Evolutionary conservation across 2,888 invertebrate genomes (phyloP).

Genomic region (Rhamphomyia laevipes): DNA sequence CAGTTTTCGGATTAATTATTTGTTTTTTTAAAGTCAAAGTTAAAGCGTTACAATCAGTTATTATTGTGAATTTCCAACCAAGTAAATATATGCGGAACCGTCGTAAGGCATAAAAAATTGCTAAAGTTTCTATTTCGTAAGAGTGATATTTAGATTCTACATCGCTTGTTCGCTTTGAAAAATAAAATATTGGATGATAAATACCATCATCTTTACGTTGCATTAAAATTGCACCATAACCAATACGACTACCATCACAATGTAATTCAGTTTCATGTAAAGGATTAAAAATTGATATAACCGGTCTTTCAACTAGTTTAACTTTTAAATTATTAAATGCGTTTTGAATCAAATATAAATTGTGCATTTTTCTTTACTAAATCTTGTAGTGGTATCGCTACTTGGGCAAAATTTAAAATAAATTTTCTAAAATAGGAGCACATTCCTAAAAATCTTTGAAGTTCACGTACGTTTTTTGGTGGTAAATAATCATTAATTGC

Average conservation of each 20-base stretch:
- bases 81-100: conserved; percentile 18
- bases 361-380: too few species aligned
- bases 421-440: too few species aligned
- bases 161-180: conserved; percentile 17
- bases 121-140: conserved; percentile 21
- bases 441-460: too few species aligned
- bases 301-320: neutral
- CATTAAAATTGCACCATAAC: conserved; percentile 20
- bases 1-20: conserved; percentile 16
- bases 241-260: conserved; percentile 16
- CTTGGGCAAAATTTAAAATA: too few species aligned
- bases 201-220: conserved; percentile 12
- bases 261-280: too few species aligned
- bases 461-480: too few species aligned
- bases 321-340: conserved; percentile 17
- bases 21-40: conserved; percentile 11
- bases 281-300: too few species aligned
- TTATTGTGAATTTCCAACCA: conserved; percentile 16
- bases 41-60: conserved; percentile 19
- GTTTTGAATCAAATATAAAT: too few species aligned
- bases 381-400: too few species aligned
- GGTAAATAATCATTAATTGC: too few species aligned
- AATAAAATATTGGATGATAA: conserved; percentile 20
- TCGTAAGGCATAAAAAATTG: conserved; percentile 18
- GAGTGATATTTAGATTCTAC: conserved; percentile 18